These are phyloP conservation scores for Chirona hameri DNA, from an alignment of 2,888 invertebrate genomes.

Conservation along the genomic window DNA sequence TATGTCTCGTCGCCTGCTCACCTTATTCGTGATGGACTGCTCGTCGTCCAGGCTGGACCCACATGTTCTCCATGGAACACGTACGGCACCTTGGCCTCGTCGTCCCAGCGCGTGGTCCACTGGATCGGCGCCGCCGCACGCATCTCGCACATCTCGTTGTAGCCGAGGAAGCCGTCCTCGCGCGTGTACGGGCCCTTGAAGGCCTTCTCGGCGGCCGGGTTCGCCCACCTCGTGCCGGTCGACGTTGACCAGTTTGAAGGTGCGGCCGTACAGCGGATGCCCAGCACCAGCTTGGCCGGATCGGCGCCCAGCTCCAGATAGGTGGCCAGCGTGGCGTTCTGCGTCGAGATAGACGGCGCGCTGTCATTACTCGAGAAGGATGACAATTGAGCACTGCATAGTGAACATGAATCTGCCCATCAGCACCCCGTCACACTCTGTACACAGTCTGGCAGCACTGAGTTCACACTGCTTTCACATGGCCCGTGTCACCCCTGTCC, in stretches of 20 bases:
- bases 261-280: slow-evolving; percentile 81
- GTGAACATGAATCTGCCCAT: no score
- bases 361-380: no score
- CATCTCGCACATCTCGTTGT: slow-evolving; percentile 65
- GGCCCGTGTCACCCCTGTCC: no score
- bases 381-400: no score
- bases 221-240: slow-evolving; percentile 53
- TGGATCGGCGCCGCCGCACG: slow-evolving; percentile 46
- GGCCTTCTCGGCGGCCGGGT: slow-evolving; percentile 57
- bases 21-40: slow-evolving; percentile 37
- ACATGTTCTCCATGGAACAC: slow-evolving; percentile 60
- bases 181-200: slow-evolving; percentile 73
- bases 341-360: not conserved
- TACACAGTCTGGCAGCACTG: no score
- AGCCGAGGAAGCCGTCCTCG: slow-evolving; percentile 80
- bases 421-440: no score
- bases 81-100: slow-evolving; percentile 59
- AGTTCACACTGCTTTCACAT: no score
- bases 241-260: slow-evolving; percentile 56
- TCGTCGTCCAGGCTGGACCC: slow-evolving; percentile 48
- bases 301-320: slow-evolving; percentile 69
- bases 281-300: slow-evolving; percentile 71
- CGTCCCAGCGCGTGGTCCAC: slow-evolving; percentile 70
- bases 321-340: slow-evolving; percentile 45
- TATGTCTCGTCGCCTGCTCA: slow-evolving; percentile 1